A percentile compares a stretch with the other conserved stretches of the same genome.
These are phyloP conservation scores for Brachypalpus laphriformis DNA, from an alignment of 2,888 invertebrate species.

Conservation along the genomic window DNA sequence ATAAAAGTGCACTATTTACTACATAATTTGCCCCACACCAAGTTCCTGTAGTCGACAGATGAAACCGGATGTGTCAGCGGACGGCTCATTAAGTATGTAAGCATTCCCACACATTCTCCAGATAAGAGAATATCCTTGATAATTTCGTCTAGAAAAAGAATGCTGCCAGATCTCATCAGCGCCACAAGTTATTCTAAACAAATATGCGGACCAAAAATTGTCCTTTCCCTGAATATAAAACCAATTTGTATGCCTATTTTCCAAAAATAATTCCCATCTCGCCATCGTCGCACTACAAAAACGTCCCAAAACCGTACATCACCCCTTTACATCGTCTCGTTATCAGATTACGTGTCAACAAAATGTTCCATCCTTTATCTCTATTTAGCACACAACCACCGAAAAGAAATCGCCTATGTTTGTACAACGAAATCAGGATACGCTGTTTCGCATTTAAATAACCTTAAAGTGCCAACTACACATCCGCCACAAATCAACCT, in stretches of 20 bases:
- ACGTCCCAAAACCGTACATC: constrained; percentile 19
- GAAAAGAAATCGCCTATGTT: constrained; percentile 38
- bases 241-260: constrained; percentile 4
- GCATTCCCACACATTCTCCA: neutral
- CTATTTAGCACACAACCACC: constrained; percentile 25
- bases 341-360: constrained; percentile 41
- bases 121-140: neutral
- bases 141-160: neutral
- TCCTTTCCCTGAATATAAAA: neutral
- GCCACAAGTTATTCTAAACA: neutral
- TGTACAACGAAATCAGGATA: constrained; percentile 27
- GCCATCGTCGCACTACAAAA: constrained; percentile 1
- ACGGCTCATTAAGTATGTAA: neutral
- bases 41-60: neutral
- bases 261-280: constrained; percentile 7
- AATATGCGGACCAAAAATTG: neutral
- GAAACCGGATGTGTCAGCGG: neutral
- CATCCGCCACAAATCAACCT: constrained; percentile 45
- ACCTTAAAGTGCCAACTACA: constrained; percentile 45
- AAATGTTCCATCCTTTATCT: constrained; percentile 48
- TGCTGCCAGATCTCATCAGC: neutral
- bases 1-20: too few relatives aligned
- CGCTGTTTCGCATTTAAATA: constrained; percentile 62
- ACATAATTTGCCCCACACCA: too few relatives aligned
- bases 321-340: constrained; percentile 13